These are phyloP conservation scores for Piliocolobus tephrosceles DNA, from an alignment of 2,113 vertebrate species.

Conservation along the genomic window DNA sequence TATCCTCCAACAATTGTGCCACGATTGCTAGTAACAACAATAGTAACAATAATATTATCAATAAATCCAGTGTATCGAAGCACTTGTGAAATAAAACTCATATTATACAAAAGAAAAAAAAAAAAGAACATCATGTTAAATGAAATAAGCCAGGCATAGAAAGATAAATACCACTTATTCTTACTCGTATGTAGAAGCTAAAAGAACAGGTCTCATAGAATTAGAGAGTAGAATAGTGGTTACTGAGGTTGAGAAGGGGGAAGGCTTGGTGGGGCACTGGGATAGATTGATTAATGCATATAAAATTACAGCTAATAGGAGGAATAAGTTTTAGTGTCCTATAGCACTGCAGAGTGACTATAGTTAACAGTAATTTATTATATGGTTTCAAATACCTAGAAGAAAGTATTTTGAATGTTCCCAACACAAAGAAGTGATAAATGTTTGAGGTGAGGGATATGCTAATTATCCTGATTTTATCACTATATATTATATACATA, in stretches of 20 bases:
- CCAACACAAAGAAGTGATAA: not conserved
- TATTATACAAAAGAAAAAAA: not conserved
- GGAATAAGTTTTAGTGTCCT: not conserved
- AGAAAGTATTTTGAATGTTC: not conserved
- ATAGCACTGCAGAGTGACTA: not conserved
- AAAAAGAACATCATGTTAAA: not conserved
- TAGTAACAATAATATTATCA: not conserved
- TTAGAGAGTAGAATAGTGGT: not conserved
- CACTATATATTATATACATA: not conserved
- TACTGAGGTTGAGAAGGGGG: not conserved
- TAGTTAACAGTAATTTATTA: not conserved
- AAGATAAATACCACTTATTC: not conserved
- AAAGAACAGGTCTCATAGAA: not conserved
- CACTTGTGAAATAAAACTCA: not conserved
- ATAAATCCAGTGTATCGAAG: not conserved
- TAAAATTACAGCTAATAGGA: not conserved
- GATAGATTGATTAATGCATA: not conserved
- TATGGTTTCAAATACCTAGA: not conserved
- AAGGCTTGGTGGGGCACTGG: not conserved
- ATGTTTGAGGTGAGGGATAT: not conserved
- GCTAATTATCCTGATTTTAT: not conserved
- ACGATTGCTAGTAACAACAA: not conserved
- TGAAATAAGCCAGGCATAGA: not conserved
- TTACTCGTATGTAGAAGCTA: not conserved
- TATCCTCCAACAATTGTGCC: not conserved